Evolutionary conservation across 2,113 vertebrate species (phyloP).

Genomic region (Festucalex cinctus): DNA sequence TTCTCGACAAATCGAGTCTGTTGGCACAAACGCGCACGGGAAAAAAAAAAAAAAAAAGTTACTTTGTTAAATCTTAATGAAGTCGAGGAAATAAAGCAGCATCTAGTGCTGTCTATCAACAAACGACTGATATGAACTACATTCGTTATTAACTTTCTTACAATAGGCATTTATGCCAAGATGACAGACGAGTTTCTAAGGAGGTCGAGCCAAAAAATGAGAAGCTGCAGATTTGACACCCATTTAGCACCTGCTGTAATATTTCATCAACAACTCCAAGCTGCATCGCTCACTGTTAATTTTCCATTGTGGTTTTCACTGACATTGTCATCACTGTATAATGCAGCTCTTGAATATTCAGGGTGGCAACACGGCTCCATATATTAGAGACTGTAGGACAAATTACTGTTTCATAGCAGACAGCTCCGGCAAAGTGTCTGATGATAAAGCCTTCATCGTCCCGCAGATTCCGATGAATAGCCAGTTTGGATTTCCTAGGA

Average conservation of each 20-base stretch:
- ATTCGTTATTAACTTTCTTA: slow-evolving; percentile 1
- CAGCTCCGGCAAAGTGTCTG: slow-evolving; percentile 95
- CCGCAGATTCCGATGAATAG: slow-evolving; percentile 90
- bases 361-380: background rate
- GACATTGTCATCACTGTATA: background rate
- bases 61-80: background rate
- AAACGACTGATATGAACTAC: background rate
- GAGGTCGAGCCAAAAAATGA: background rate
- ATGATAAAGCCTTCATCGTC: slow-evolving; percentile 97
- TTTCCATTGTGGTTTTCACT: background rate
- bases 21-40: slow-evolving; percentile 19
- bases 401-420: slow-evolving; percentile 96
- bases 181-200: background rate
- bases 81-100: background rate
- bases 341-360: background rate
- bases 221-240: background rate
- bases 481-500: slow-evolving; percentile 93
- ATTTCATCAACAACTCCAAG: background rate
- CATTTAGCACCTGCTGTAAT: slow-evolving; percentile 1
- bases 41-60: background rate
- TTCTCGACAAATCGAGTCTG: slow-evolving; percentile 98
- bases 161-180: background rate
- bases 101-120: background rate
- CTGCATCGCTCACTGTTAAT: slow-evolving; percentile 1
- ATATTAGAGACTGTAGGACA: background rate